These are phyloP conservation scores for Tupaia chinensis DNA, from an alignment of 2,113 vertebrate genomes.

Conservation along the genomic window DNA sequence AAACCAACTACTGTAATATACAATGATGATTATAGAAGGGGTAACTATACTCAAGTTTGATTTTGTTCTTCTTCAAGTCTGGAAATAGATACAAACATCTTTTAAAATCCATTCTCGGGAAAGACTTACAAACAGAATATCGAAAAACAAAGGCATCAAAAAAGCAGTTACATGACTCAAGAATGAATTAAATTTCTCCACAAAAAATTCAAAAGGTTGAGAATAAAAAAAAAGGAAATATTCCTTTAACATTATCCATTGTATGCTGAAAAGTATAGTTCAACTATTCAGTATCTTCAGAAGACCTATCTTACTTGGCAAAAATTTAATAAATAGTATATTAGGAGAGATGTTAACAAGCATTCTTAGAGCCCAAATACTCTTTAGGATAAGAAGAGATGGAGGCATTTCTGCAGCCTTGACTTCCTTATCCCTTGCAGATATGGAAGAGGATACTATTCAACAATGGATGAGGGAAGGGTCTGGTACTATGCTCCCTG, in stretches of 20 bases:
- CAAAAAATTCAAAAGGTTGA: constrained; percentile 47
- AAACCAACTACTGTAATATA: background rate
- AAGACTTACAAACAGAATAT: constrained; percentile 67
- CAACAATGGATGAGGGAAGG: background rate
- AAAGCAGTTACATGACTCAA: constrained; percentile 29
- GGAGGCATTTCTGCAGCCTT: background rate
- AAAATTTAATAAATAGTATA: constrained; percentile 35
- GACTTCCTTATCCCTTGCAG: background rate
- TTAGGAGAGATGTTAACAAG: background rate
- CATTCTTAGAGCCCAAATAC: background rate
- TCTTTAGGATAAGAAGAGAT: background rate
- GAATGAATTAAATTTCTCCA: constrained; percentile 55
- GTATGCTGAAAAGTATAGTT: background rate
- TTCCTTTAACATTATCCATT: background rate
- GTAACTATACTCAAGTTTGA: constrained; percentile 1
- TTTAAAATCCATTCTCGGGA: constrained; percentile 75
- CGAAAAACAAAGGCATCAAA: constrained; percentile 73
- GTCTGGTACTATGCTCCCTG: background rate
- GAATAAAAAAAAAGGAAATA: constrained; percentile 38
- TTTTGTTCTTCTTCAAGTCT: constrained; percentile 64
- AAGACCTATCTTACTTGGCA: constrained; percentile 38
- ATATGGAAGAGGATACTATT: background rate
- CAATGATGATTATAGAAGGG: background rate
- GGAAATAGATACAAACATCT: constrained; percentile 53
- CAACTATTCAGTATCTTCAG: background rate